These are phyloP conservation scores for Lagopus leucura DNA, from an alignment of 2,113 vertebrate genomes.

Conservation along the genomic window DNA sequence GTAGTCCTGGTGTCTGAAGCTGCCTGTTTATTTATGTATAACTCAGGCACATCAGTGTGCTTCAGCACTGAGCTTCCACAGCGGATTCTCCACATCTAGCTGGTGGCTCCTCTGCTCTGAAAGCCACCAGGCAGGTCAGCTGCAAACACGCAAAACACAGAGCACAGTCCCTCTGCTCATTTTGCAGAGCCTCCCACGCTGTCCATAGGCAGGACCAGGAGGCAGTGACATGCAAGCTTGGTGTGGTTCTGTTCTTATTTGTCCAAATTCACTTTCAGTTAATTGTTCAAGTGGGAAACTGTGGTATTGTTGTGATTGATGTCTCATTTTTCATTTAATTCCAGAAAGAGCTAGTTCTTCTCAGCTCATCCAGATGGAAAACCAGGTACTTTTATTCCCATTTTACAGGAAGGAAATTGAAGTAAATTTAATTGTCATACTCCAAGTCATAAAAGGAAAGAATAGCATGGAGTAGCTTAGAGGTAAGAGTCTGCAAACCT, in stretches of 20 bases:
- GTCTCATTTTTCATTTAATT: conserved; percentile 43
- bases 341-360: conserved; percentile 32
- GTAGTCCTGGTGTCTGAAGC: conserved; percentile 44
- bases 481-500: neutral
- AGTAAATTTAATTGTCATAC: conserved; percentile 47
- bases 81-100: conserved; percentile 55
- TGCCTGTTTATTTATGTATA: conserved; percentile 65
- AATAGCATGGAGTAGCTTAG: neutral
- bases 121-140: conserved; percentile 59
- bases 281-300: conserved; percentile 43
- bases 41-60: conserved; percentile 50
- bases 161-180: conserved; percentile 20
- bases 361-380: conserved; percentile 37
- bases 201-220: neutral
- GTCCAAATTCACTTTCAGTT: conserved; percentile 28
- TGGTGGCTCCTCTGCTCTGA: conserved; percentile 46
- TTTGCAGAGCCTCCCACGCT: neutral
- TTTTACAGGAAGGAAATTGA: conserved; percentile 33
- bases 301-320: neutral
- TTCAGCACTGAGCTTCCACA: conserved; percentile 61
- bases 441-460: neutral
- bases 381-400: neutral
- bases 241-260: conserved; percentile 24
- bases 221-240: conserved; percentile 33
- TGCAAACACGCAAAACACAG: conserved; percentile 48